Conservation (phyloP, 2,888 invertebrate species). For the Melanostoma scalare region DNA sequence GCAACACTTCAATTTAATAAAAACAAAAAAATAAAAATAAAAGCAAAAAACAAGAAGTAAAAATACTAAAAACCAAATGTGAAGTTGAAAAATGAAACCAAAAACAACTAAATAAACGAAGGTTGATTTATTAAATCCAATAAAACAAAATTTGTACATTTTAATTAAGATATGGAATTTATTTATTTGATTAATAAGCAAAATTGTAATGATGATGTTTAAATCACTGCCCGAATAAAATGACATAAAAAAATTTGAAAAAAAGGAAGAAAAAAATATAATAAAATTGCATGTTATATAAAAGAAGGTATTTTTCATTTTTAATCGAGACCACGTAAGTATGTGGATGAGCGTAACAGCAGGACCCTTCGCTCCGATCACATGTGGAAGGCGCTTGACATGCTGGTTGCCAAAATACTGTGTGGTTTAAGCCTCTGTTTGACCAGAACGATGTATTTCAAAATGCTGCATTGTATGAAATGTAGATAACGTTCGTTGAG, state of each 20-base stretch:
- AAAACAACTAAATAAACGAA: constrained; percentile 38
- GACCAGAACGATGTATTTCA: too few relatives aligned
- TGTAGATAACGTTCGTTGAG: too few relatives aligned
- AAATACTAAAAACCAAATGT: constrained; percentile 9
- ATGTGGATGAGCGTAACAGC: too few relatives aligned
- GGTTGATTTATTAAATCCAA: constrained; percentile 67
- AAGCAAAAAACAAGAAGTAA: constrained; percentile 4
- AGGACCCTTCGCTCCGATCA: too few relatives aligned
- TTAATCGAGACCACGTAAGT: neutral
- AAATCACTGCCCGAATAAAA: constrained; percentile 72
- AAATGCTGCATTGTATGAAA: too few relatives aligned
- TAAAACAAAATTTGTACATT: constrained; percentile 71
- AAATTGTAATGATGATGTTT: constrained; percentile 71
- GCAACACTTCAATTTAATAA: constrained; percentile 52
- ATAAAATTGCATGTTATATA: constrained; percentile 73
- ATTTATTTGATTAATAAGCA: constrained; percentile 71
- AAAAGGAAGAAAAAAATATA: constrained; percentile 66
- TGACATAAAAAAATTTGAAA: constrained; percentile 62
- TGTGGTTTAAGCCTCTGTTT: too few relatives aligned
- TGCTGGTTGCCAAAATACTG: too few relatives aligned
- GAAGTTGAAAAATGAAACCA: constrained; percentile 37
- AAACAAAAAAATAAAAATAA: constrained; percentile 24
- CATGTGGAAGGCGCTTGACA: too few relatives aligned
- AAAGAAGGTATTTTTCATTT: constrained; percentile 34
- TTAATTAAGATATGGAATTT: constrained; percentile 72